A percentile compares a stretch with the other conserved stretches of the same genome.
Evolutionary conservation across 2,888 invertebrate genomes (phyloP).

Genomic region (Uropetala carovei): DNA sequence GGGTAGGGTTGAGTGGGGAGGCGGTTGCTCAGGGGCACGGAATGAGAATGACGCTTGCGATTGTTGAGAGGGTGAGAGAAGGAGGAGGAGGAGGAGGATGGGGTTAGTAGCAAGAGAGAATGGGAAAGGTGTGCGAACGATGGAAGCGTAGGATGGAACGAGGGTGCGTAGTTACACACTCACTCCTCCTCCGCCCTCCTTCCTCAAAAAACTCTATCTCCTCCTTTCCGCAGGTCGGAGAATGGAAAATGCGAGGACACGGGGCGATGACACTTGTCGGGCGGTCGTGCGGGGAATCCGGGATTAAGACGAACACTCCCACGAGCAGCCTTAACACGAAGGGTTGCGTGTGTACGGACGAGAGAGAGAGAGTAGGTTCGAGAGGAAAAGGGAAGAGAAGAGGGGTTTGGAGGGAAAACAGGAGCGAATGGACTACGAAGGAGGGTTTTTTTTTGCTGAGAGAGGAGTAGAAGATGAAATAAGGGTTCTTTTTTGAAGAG

Average conservation of each 20-base stretch:
- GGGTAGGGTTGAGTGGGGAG: neutral
- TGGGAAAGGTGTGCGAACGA: neutral
- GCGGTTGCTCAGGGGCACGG: neutral
- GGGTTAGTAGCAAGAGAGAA: neutral
- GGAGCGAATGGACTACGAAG: too few species aligned
- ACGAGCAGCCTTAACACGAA: neutral
- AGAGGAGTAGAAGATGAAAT: neutral
- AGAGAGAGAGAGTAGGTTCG: neutral
- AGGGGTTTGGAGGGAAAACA: neutral
- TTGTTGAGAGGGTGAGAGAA: neutral
- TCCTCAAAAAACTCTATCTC: neutral
- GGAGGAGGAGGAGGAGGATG: neutral
- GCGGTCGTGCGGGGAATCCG: conserved; percentile 11
- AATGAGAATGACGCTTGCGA: neutral
- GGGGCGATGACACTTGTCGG: conserved; percentile 11
- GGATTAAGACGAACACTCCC: conserved; percentile 1
- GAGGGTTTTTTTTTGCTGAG: neutral
- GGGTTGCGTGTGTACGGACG: neutral
- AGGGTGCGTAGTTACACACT: neutral
- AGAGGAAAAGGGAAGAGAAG: neutral
- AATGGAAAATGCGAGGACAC: conserved; percentile 16
- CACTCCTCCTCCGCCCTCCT: neutral
- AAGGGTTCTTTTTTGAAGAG: neutral
- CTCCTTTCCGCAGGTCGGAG: neutral
- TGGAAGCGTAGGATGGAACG: neutral